phyloP scores from a whole-genome alignment of 2,888 invertebrate species.

The Chydorus sphaericus region DNA sequence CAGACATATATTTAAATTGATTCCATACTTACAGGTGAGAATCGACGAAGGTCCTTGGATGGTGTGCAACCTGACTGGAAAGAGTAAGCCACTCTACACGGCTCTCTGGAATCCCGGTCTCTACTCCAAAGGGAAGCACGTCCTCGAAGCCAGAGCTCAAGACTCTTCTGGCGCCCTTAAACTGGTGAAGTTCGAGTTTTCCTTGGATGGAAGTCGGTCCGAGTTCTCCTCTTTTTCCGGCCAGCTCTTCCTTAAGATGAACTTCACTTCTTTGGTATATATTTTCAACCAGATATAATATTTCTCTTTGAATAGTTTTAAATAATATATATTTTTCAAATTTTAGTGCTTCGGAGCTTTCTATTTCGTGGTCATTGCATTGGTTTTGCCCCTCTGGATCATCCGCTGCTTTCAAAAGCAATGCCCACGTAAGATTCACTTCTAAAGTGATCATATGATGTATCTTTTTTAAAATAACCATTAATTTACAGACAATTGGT shows the following conservation, averaged over 20 bases:
- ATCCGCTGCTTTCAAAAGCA: not conserved
- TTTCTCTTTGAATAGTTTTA: conserved; percentile 3
- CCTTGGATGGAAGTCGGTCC: conserved; percentile 53
- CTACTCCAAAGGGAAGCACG: conserved; percentile 50
- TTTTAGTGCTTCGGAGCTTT: not conserved
- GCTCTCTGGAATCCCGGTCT: conserved; percentile 52
- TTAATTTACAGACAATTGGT: conserved; percentile 23
- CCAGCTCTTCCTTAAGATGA: conserved; percentile 58
- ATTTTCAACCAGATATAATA: conserved; percentile 16
- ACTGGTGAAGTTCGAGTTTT: conserved; percentile 49
- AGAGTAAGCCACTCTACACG: conserved; percentile 53
- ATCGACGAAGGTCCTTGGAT: conserved; percentile 50
- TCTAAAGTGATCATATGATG: too few relatives aligned
- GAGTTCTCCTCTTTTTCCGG: conserved; percentile 48
- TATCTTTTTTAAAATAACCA: too few relatives aligned
- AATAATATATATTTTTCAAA: conserved; percentile 4
- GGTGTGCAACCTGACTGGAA: conserved; percentile 36
- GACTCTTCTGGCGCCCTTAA: conserved; percentile 22
- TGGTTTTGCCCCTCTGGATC: not conserved
- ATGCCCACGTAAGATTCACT: not conserved
- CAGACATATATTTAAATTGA: not conserved
- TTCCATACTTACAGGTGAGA: conserved; percentile 41
- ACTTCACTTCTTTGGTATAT: conserved; percentile 53
- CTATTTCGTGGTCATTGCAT: not conserved
- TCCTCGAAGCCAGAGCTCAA: conserved; percentile 22